These are phyloP conservation scores for Theretra japonica DNA, from an alignment of 2,888 invertebrate genomes.

Conservation along the genomic window DNA sequence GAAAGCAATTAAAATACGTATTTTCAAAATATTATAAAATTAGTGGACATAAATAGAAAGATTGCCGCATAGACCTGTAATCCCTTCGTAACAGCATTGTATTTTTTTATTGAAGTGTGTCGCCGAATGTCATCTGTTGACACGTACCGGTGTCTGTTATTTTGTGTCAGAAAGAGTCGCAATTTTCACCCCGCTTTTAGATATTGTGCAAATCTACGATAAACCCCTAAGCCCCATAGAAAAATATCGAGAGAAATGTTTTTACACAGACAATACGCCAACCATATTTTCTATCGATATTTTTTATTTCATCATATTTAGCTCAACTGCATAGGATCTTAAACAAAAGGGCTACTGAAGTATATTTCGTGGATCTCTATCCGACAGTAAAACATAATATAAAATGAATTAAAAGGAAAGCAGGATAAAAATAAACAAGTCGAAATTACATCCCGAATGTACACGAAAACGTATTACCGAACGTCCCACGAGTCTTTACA, in stretches of 20 bases:
- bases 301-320: no score
- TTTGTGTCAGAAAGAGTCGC: background rate
- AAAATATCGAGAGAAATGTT: background rate
- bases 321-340: no score
- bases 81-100: background rate
- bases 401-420: background rate
- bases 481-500: background rate
- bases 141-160: background rate
- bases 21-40: background rate
- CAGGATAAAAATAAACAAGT: background rate
- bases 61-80: background rate
- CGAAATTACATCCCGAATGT: background rate
- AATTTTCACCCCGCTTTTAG: background rate
- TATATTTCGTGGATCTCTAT: no score
- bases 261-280: no score
- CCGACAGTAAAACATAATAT: no score
- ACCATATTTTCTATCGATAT: no score
- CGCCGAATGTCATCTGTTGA: constrained; percentile 1
- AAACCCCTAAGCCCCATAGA: background rate
- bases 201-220: background rate
- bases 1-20: background rate
- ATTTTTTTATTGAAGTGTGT: background rate
- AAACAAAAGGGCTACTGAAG: no score
- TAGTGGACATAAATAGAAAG: background rate
- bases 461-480: background rate